Evolutionary conservation across 2,888 invertebrate species (phyloP).

Genomic region (Phoronis australis): DNA sequence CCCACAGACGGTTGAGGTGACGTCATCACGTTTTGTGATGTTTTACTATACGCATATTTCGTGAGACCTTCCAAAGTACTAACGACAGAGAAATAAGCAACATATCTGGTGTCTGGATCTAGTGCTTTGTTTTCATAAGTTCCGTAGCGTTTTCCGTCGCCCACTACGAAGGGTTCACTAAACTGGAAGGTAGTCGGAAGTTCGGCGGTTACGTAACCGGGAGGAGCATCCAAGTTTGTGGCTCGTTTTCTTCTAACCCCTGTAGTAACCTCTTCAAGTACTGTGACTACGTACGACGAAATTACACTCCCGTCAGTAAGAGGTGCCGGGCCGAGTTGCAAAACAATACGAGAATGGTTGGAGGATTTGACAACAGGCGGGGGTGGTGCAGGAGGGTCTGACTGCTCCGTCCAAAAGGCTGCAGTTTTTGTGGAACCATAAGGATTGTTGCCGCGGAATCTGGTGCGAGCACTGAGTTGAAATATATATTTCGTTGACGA

Average conservation of each 20-base stretch:
- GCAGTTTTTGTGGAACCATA: slow-evolving; percentile 55
- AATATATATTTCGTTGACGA: too few relatives aligned
- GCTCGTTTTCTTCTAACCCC: slow-evolving; percentile 16
- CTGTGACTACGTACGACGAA: too few relatives aligned
- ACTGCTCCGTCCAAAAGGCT: slow-evolving; percentile 67
- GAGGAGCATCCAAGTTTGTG: slow-evolving; percentile 2
- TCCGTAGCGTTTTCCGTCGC: slow-evolving; percentile 69
- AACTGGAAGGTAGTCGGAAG: slow-evolving; percentile 63
- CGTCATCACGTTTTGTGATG: slow-evolving; percentile 13
- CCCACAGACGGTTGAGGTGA: slow-evolving; percentile 3
- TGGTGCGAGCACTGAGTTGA: too few relatives aligned
- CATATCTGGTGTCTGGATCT: slow-evolving; percentile 59
- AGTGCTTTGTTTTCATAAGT: slow-evolving; percentile 73
- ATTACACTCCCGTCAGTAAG: too few relatives aligned
- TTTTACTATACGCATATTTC: slow-evolving; percentile 62
- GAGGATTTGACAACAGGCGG: slow-evolving; percentile 64
- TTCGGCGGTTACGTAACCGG: slow-evolving; percentile 61
- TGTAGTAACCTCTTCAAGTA: slow-evolving; percentile 56
- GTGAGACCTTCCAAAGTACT: slow-evolving; percentile 65
- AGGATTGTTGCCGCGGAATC: too few relatives aligned
- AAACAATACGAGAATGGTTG: slow-evolving; percentile 63
- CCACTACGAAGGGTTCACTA: slow-evolving; percentile 64
- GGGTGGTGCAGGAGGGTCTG: slow-evolving; percentile 64
- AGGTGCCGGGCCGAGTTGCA: too few relatives aligned
- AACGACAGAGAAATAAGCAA: slow-evolving; percentile 67